Evolutionary conservation across 2,113 vertebrate genomes (phyloP).

Genomic region (Nothobranchius furzeri): DNA sequence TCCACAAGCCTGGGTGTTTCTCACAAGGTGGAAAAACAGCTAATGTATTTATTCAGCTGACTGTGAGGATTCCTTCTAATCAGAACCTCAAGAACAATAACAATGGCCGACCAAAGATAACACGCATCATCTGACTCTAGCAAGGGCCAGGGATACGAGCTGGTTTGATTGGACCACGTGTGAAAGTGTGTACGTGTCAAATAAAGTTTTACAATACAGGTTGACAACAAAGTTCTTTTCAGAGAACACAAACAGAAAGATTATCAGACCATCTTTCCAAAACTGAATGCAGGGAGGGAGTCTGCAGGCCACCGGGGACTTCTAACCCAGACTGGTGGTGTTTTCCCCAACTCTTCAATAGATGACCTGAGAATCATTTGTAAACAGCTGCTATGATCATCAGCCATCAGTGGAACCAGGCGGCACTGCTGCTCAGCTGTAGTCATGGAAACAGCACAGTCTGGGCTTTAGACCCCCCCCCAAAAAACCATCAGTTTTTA

Average conservation of each 20-base stretch:
- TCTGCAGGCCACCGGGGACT: conserved; percentile 47
- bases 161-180: background rate
- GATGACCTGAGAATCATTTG: conserved; percentile 30
- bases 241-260: conserved; percentile 42
- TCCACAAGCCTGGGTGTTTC: background rate
- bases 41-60: background rate
- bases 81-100: background rate
- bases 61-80: background rate
- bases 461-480: conserved; percentile 1
- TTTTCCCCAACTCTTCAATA: conserved; percentile 37
- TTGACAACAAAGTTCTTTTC: conserved; percentile 49
- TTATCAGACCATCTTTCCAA: conserved; percentile 51
- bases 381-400: conserved; percentile 51
- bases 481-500: conserved; percentile 14
- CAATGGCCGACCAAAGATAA: background rate
- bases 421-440: conserved; percentile 6
- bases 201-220: conserved; percentile 51
- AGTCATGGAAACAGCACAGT: conserved; percentile 5
- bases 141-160: background rate
- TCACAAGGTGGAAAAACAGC: background rate
- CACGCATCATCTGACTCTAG: background rate
- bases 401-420: background rate
- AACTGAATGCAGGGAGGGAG: conserved; percentile 37
- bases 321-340: conserved; percentile 43
- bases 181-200: background rate